Conservation (phyloP, 2,888 invertebrate genomes). For the Enchytraeus crypticus region DNA sequence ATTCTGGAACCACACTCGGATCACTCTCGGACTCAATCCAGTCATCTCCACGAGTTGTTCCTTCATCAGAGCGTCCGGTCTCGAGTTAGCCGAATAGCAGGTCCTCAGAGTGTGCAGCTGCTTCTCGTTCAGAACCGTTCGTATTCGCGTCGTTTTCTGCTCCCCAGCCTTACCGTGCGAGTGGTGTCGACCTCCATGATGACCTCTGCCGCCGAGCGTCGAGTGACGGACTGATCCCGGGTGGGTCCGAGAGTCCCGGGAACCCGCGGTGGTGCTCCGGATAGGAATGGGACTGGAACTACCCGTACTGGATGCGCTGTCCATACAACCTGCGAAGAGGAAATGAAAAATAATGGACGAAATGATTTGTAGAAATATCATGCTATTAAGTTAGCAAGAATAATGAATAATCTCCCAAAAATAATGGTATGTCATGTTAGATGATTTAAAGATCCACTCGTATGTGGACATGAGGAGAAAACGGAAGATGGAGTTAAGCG, state of each 20-base stretch:
- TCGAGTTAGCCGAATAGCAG: constrained; percentile 92
- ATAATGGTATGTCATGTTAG: no score
- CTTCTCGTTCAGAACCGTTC: constrained; percentile 96
- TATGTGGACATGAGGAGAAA: no score
- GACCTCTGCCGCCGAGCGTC: constrained; percentile 2
- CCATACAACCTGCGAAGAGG: background rate
- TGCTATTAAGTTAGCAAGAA: no score
- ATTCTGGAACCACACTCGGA: constrained; percentile 94
- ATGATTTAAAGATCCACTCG: no score
- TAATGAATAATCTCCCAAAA: no score
- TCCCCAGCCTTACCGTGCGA: constrained; percentile 22
- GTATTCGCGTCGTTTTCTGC: constrained; percentile 86
- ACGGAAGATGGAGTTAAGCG: no score
- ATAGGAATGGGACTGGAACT: constrained; percentile 2
- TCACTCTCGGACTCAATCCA: constrained; percentile 87
- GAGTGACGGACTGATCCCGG: background rate
- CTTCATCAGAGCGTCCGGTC: constrained; percentile 98
- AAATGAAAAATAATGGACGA: background rate
- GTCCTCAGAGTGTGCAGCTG: constrained; percentile 93
- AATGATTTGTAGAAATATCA: no score
- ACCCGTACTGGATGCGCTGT: constrained; percentile 7
- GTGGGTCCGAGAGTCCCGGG: background rate
- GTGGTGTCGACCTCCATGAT: constrained; percentile 9
- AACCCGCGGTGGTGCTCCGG: background rate
- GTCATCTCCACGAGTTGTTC: constrained; percentile 99